A percentile compares a stretch with the other conserved stretches of the same genome.
Evolutionary conservation across 2,888 invertebrate genomes (phyloP).

Genomic region (Cerastoderma edule): DNA sequence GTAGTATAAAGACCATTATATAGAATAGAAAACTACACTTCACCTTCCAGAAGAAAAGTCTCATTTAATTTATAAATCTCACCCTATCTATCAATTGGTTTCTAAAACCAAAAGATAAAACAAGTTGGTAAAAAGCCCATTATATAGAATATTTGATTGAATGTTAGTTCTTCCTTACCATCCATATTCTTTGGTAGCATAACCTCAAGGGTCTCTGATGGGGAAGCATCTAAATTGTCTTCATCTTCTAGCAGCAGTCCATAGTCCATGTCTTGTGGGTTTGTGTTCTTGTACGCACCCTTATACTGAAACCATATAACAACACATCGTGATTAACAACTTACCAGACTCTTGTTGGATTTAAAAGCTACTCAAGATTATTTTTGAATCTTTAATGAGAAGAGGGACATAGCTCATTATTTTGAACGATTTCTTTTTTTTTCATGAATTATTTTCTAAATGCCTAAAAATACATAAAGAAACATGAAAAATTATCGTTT

Average conservation of each 20-base stretch:
- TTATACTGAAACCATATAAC: constrained; percentile 66
- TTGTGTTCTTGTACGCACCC: constrained; percentile 72
- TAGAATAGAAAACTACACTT: no score
- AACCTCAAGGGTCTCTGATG: constrained; percentile 78
- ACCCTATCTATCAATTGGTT: not conserved
- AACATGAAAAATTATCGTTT: no score
- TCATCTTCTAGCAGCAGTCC: constrained; percentile 76
- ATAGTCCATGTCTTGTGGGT: constrained; percentile 73
- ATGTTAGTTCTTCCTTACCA: constrained; percentile 63
- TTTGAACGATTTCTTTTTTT: no score
- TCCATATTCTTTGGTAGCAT: constrained; percentile 77
- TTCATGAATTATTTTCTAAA: no score
- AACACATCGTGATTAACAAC: not conserved
- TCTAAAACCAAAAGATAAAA: not conserved
- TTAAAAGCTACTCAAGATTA: not conserved
- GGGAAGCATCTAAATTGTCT: constrained; percentile 80
- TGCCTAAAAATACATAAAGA: no score
- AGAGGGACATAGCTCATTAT: no score
- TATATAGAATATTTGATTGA: not conserved
- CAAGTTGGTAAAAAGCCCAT: not conserved
- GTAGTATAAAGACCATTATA: no score
- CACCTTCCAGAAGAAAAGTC: no score
- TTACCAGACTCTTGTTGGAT: not conserved
- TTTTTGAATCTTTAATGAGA: no score
- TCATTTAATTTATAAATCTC: no score